A percentile compares a stretch with the other conserved stretches of the same genome.
Conservation (phyloP, 64 coral and sea anemone genomes). For the Montipora sp. region DNA sequence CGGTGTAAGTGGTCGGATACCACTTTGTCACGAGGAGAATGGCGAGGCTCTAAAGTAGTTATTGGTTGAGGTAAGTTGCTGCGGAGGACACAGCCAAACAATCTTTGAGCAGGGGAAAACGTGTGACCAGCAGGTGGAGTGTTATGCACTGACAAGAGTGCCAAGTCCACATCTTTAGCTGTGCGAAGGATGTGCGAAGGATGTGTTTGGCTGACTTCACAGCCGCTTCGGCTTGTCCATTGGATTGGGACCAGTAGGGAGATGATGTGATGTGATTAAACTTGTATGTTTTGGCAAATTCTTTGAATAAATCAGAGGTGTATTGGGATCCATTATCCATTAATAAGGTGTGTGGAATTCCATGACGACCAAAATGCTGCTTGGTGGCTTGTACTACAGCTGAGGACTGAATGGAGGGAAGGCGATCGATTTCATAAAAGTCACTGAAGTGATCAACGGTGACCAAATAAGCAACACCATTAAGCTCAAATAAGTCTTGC, state of each 20-base stretch:
- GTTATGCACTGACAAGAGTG: slow-evolving; percentile 50
- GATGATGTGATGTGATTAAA: slow-evolving; percentile 43
- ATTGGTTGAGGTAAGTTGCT: slow-evolving; percentile 22
- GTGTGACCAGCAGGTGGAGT: slow-evolving; percentile 48
- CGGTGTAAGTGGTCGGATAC: slow-evolving; percentile 5
- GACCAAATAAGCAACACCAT: too few relatives aligned
- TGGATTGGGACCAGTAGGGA: slow-evolving; percentile 8
- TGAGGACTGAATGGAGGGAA: slow-evolving; percentile 13
- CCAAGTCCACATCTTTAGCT: slow-evolving; percentile 51
- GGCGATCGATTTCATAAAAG: background rate
- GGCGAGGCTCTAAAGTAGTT: background rate
- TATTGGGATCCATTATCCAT: slow-evolving; percentile 46
- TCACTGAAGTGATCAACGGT: too few relatives aligned
- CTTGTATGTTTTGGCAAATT: slow-evolving; percentile 53
- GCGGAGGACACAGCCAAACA: slow-evolving; percentile 51
- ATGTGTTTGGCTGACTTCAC: slow-evolving; percentile 58
- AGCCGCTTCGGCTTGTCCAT: background rate
- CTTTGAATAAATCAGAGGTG: slow-evolving; percentile 36
- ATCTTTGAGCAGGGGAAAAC: slow-evolving; percentile 36
- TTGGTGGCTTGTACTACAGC: slow-evolving; percentile 52
- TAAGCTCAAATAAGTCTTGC: slow-evolving; percentile 67
- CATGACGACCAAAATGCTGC: slow-evolving; percentile 17
- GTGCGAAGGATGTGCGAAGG: slow-evolving; percentile 49
- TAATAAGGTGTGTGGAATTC: slow-evolving; percentile 31
- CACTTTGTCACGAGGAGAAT: slow-evolving; percentile 18